phyloP scores from a whole-genome alignment of 2,888 invertebrate species.

The Caenorhabditis becei region DNA sequence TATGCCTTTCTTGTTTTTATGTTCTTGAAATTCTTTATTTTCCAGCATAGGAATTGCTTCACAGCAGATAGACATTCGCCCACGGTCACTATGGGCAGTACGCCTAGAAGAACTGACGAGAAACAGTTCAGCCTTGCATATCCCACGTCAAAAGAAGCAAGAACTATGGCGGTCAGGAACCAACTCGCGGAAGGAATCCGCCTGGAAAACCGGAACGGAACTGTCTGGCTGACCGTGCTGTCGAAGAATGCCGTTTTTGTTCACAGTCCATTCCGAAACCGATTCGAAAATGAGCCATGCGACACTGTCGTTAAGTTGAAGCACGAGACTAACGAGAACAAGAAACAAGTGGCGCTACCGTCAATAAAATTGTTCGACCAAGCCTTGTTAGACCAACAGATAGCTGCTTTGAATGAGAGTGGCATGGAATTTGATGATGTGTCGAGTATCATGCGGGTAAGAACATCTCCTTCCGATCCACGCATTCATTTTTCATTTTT shows the following conservation, averaged over 20 bases:
- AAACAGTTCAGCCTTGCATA: slow-evolving; percentile 2
- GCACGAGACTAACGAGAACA: neutral
- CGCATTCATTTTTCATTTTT: slow-evolving; percentile 82
- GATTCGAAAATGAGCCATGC: neutral
- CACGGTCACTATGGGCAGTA: slow-evolving; percentile 23
- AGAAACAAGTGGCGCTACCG: neutral
- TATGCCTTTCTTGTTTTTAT: too few species aligned
- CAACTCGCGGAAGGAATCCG: slow-evolving; percentile 3
- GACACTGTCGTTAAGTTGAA: slow-evolving; percentile 18
- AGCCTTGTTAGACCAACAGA: too few species aligned
- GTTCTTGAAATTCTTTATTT: too few species aligned
- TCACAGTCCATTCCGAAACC: slow-evolving; percentile 11
- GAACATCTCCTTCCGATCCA: neutral
- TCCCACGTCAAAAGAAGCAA: neutral
- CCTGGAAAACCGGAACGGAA: neutral
- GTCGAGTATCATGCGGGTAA: neutral
- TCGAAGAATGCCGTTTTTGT: slow-evolving; percentile 24
- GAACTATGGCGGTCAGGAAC: too few species aligned
- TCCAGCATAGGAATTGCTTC: too few species aligned
- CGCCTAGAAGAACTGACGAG: neutral
- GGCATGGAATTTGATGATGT: too few species aligned
- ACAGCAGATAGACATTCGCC: neutral
- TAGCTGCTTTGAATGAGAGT: too few species aligned
- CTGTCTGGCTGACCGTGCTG: slow-evolving; percentile 3
- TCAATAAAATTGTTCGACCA: slow-evolving; percentile 9